Evolutionary conservation across 2,797 vertebrate species (phyloP), one percentile per base, ranked within the genome.

Genomic region (Antrozous pallidus): DNA sequence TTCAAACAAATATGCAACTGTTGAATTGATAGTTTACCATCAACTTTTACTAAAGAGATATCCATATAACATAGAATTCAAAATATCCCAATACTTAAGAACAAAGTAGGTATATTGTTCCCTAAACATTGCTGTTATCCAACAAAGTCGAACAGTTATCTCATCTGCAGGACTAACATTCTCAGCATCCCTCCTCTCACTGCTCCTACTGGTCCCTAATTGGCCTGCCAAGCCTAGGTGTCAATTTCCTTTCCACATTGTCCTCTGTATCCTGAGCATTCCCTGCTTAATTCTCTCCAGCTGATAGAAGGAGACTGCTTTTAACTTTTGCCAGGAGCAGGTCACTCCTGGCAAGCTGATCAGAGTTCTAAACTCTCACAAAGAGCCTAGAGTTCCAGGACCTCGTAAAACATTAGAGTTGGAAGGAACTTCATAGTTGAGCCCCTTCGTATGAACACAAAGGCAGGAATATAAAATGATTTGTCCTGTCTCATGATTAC

Each of bases 11-110:
- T 74, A 49, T 71, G 8, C 75, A 77, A 51, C 42, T n/a, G 16
- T 81, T 80, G 51, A 81, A 89, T 45, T 89, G 42, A 38, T 16
- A 54, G 14, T 28, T 70, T 40, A 69, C 47, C 54, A 74, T 38
- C 71, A 75, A 8, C 58, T 95, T 90, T 91, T 77, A 78, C 67
- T 88, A 42, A 79, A 90, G 73, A 89, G 28, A 56, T 61, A 71
- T 7, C 18, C 16, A 31, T 67, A 33, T 90, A 79, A 84, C 69
- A n/a, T 36, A 78, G 28, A 93, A 70, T 42, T 92, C 63, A 38
- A 65, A 94, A 78, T 58, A 88, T 26, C 17, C 31, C 56, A 51
- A 58, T 31, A 71, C 24, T 45, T 88, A 45, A 70, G 17, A 63
- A 80, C 45, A 73, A 40, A 83, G 58, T 49, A 70, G 26, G 33